phyloP scores from a whole-genome alignment of 2,113 vertebrate genomes.

The Hemiscyllium ocellatum region DNA sequence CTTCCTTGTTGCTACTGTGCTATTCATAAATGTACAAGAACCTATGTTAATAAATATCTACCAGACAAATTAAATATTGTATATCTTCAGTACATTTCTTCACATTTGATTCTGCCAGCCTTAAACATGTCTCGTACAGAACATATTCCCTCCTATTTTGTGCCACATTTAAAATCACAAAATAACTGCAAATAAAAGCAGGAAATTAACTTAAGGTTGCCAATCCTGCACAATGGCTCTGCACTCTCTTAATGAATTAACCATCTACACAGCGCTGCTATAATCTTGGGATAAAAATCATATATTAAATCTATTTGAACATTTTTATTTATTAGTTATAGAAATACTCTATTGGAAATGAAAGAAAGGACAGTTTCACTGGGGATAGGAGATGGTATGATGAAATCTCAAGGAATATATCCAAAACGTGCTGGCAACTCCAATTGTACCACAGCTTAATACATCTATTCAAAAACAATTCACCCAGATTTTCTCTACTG shows the following conservation, averaged over 20 bases:
- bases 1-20: neutral
- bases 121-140: no score
- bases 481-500: neutral
- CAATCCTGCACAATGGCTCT: neutral
- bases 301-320: neutral
- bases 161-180: no score
- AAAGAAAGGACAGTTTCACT: neutral
- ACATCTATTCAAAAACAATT: neutral
- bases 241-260: neutral
- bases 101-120: no score
- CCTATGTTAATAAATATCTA: no score
- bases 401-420: neutral
- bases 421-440: neutral
- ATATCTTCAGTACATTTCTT: neutral
- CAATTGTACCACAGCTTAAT: neutral
- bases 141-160: no score
- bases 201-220: neutral
- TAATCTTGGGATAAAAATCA: neutral
- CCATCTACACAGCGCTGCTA: neutral
- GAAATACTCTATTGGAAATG: neutral
- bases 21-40: neutral
- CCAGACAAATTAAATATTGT: neutral
- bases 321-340: neutral
- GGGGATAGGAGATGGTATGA: neutral
- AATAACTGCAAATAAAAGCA: no score